Base-by-base conservation (phyloP, 2,888 invertebrate genomes). In the Synanthedon andrenaeformis region DNA sequence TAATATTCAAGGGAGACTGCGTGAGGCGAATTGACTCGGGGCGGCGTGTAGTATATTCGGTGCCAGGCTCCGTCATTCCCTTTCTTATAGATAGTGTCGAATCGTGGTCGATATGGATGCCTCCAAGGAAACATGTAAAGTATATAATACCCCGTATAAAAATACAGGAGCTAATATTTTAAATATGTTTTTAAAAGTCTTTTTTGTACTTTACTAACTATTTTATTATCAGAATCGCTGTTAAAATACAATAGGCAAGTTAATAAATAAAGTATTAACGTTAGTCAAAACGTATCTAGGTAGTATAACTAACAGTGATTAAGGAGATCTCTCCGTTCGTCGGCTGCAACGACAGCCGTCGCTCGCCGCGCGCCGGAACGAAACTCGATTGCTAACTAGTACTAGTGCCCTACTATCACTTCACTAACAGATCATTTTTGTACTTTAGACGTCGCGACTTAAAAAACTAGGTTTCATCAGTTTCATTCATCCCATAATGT, bases 341-440 rank as follows among this genome's bases (percentile, higher is more conserved):
- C 66, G 35, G 10, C 35, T 35, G 35, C 35, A 66, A 69, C 64
- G 62, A 66, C 64, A 65, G 54, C 23, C 48, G 51, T 63, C 35
- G 62, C 74, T 74, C 75, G 68, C 69, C 74, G 66, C 74, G 66
- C 72, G 64, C 72, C 76, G 72, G 72, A 79, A 74, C 74, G 71
- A 70, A 72, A 76, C 68, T 67, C 67, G 72, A 70, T 68, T 70
- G 65, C 69, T 65, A 70, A 69, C 69, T 62, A 63, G 63, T 79
- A 69, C 69, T 62, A 64, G 63, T 79, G 85, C 74, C 82, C 83
- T 83, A 84, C 83, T 84, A 82, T 83, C 81, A 80, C 83, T 82
- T 75, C 59, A 64, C 70, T 65, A 69, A 72, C 70, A 60, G 59
- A 61, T 57, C 56, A 69, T 72, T 76, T n/a, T 63, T 55, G 61